Percentiles rank a stretch among this genome's conserved stretches.
Conservation (phyloP, 2,888 invertebrate species). For the Cheilosia urbana region DNA sequence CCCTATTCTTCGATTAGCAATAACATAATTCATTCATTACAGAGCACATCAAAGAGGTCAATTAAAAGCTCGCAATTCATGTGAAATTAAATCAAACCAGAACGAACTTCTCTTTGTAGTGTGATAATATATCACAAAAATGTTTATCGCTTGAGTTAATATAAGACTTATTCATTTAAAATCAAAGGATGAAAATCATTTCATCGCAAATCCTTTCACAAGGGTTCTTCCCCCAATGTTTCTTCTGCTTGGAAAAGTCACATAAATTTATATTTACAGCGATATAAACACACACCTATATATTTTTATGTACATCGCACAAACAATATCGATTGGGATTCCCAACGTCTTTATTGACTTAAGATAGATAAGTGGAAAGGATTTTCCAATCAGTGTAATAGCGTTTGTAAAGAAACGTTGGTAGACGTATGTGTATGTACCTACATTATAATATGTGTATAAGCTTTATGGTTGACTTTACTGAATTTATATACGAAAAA, state of each 20-base stretch:
- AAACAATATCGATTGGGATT: constrained; percentile 25
- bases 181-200: constrained; percentile 28
- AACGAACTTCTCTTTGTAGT: constrained; percentile 10
- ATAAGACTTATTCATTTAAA: constrained; percentile 35
- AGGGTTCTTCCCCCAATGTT: constrained; percentile 18
- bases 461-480: neutral
- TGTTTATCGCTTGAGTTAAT: constrained; percentile 24
- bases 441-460: neutral
- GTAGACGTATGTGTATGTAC: neutral
- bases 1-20: too few species aligned
- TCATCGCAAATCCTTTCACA: constrained; percentile 30
- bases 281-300: neutral
- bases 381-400: constrained; percentile 45
- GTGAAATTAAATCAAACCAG: constrained; percentile 22
- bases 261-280: constrained; percentile 6
- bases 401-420: constrained; percentile 2
- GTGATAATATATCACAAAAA: constrained; percentile 4
- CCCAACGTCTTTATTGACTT: constrained; percentile 35
- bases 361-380: constrained; percentile 38
- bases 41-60: neutral
- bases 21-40: too few species aligned
- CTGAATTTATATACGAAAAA: neutral
- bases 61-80: constrained; percentile 9
- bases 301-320: neutral
- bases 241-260: constrained; percentile 4